phyloP scores from a whole-genome alignment of 2,888 invertebrate genomes.

The Hypselothyrea guttata region DNA sequence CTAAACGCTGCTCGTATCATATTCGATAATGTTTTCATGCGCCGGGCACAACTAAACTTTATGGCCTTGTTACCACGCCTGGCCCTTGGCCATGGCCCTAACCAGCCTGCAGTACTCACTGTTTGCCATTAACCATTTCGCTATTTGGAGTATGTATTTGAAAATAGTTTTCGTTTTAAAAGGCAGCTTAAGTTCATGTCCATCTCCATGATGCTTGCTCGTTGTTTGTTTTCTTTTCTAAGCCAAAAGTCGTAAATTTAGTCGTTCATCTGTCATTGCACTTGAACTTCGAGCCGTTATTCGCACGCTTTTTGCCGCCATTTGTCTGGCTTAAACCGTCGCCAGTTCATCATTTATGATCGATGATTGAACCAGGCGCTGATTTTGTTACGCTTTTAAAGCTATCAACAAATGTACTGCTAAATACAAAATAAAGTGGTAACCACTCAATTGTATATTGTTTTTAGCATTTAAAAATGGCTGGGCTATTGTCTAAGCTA shows the following conservation, averaged over 20 bases:
- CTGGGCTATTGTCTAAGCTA: too few species aligned
- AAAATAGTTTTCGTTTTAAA: conserved; percentile 6
- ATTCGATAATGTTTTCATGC: conserved; percentile 66
- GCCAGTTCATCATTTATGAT: conserved; percentile 67
- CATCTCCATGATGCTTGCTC: neutral
- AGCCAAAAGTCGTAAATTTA: conserved; percentile 33
- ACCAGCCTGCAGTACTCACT: too few species aligned
- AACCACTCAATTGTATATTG: too few species aligned
- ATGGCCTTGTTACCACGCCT: conserved; percentile 31
- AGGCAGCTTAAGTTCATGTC: neutral
- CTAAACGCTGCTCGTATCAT: conserved; percentile 46
- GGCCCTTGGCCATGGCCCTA: conserved; percentile 4
- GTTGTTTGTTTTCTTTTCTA: neutral
- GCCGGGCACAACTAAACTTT: too few species aligned
- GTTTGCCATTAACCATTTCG: conserved; percentile 58
- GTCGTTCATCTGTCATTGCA: conserved; percentile 49
- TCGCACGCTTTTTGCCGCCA: conserved; percentile 49
- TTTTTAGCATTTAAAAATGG: too few species aligned
- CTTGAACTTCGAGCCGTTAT: conserved; percentile 46
- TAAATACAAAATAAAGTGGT: too few species aligned
- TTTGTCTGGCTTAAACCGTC: conserved; percentile 62
- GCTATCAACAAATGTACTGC: too few species aligned
- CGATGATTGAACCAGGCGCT: conserved; percentile 47
- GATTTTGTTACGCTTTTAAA: neutral
- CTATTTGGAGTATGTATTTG: conserved; percentile 12